A percentile compares a stretch with the other conserved stretches of the same genome.
Conservation (phyloP, 2,113 vertebrate genomes). For the Probosciger aterrimus region DNA sequence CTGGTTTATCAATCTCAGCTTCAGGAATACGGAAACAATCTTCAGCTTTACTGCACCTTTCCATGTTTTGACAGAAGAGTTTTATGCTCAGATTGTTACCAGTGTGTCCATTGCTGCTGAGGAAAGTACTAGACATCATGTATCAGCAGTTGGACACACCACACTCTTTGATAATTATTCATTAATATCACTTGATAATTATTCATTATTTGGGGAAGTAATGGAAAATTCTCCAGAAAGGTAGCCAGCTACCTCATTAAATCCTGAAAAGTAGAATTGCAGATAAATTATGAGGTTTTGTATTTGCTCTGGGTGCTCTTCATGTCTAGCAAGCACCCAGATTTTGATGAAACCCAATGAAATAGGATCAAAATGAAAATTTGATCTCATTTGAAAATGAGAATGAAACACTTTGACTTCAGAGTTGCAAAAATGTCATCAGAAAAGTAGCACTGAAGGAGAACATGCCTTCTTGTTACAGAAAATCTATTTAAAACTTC, state of each 20-base stretch:
- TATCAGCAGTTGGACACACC: neutral
- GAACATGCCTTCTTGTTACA: neutral
- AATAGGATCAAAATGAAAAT: neutral
- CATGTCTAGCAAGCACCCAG: neutral
- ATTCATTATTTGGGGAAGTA: neutral
- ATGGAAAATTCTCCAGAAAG: neutral
- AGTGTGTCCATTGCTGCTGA: neutral
- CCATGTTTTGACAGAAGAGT: neutral
- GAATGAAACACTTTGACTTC: neutral
- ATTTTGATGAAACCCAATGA: neutral
- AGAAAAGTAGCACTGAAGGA: neutral
- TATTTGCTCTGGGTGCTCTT: neutral
- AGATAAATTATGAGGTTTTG: neutral
- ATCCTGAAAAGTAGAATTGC: neutral
- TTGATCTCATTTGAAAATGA: too few species aligned
- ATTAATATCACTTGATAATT: neutral
- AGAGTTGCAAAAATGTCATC: neutral
- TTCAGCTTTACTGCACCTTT: neutral
- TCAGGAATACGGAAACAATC: neutral
- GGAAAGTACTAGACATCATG: neutral
- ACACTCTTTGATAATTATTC: neutral
- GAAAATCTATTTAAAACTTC: neutral
- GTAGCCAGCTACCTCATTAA: neutral
- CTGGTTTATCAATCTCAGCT: neutral
- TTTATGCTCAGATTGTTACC: neutral